phyloP scores from a whole-genome alignment of 2,888 invertebrate genomes.

The Itoplectis maculator region DNA sequence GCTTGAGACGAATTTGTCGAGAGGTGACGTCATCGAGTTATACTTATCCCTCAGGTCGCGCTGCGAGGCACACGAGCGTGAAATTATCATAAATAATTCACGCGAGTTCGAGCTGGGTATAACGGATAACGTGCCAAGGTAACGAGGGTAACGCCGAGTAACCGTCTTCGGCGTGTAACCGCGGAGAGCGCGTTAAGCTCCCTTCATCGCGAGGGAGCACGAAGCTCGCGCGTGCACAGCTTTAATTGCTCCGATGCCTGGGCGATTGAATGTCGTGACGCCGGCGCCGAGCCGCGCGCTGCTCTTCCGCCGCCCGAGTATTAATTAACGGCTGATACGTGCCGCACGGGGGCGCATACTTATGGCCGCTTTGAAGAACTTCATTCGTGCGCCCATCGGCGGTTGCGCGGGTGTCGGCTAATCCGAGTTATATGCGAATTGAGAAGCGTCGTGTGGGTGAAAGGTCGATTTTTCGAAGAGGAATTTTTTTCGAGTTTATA shows the following conservation, averaged over 20 bases:
- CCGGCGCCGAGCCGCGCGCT: neutral
- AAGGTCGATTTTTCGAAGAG: too few relatives aligned
- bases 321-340: neutral
- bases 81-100: slow-evolving; percentile 9
- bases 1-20: neutral
- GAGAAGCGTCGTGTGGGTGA: too few relatives aligned
- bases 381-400: neutral
- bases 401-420: too few relatives aligned
- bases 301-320: neutral
- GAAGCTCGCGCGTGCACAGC: slow-evolving; percentile 17
- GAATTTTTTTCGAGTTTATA: too few relatives aligned
- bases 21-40: neutral
- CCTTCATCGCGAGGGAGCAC: slow-evolving; percentile 6
- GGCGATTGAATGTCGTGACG: slow-evolving; percentile 7
- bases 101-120: neutral
- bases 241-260: slow-evolving; percentile 34
- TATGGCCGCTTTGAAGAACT: neutral
- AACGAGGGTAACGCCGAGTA: slow-evolving; percentile 18
- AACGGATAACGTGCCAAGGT: slow-evolving; percentile 4
- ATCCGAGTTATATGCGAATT: too few relatives aligned
- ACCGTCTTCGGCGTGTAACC: neutral
- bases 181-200: slow-evolving; percentile 21
- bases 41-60: neutral
- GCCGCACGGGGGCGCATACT: neutral
- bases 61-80: neutral